These are phyloP conservation scores for Bombylius major DNA, from an alignment of 2,888 invertebrate genomes.

Conservation along the genomic window DNA sequence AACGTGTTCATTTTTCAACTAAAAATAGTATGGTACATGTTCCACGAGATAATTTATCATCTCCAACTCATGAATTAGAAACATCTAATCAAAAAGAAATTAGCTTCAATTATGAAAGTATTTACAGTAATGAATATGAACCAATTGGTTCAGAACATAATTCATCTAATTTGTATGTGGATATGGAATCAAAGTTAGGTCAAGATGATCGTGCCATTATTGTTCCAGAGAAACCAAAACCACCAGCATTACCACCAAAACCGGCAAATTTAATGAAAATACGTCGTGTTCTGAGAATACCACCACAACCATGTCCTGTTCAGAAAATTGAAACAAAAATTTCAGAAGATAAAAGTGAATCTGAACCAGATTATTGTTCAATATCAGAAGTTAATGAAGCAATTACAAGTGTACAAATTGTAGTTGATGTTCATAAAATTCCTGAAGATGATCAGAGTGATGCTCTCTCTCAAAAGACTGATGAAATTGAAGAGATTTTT, in stretches of 20 bases:
- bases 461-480: slow-evolving; percentile 28
- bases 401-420: slow-evolving; percentile 41
- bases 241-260: slow-evolving; percentile 67
- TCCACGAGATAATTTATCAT: slow-evolving; percentile 24
- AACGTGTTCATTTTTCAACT: slow-evolving; percentile 51
- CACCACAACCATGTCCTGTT: slow-evolving; percentile 36
- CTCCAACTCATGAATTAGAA: slow-evolving; percentile 17
- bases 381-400: slow-evolving; percentile 50
- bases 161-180: slow-evolving; percentile 48
- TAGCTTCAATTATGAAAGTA: slow-evolving; percentile 43
- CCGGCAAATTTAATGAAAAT: slow-evolving; percentile 59
- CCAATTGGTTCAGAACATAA: slow-evolving; percentile 42
- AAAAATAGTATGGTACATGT: slow-evolving; percentile 46
- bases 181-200: slow-evolving; percentile 44
- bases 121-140: slow-evolving; percentile 63
- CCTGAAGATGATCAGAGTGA: slow-evolving; percentile 15
- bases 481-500: slow-evolving; percentile 32
- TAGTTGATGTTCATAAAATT: slow-evolving; percentile 38
- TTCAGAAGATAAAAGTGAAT: slow-evolving; percentile 22
- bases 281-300: slow-evolving; percentile 15
- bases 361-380: slow-evolving; percentile 63
- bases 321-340: slow-evolving; percentile 22
- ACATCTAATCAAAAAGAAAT: slow-evolving; percentile 33
- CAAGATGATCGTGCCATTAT: slow-evolving; percentile 28
- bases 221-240: slow-evolving; percentile 42